Evolutionary conservation across 2,113 vertebrate species (phyloP).

Genomic region (Stercorarius parasiticus): DNA sequence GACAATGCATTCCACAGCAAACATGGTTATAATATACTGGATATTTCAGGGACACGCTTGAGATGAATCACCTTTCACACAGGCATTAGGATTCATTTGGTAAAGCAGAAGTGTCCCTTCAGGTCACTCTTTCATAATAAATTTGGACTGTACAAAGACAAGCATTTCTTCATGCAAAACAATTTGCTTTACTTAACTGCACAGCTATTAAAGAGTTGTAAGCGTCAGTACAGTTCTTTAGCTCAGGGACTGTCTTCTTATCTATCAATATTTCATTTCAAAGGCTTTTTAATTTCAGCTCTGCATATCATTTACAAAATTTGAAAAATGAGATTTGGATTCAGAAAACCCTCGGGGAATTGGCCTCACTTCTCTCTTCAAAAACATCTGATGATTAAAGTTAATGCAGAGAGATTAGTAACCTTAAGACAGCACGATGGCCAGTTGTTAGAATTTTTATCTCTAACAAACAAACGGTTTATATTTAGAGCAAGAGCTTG

Average conservation of each 20-base stretch:
- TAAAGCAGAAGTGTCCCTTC: neutral
- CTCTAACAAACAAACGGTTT: slow-evolving; percentile 44
- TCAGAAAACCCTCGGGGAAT: slow-evolving; percentile 37
- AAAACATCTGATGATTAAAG: slow-evolving; percentile 66
- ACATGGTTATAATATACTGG: neutral
- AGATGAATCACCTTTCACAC: neutral
- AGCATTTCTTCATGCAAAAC: neutral
- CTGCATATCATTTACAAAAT: slow-evolving; percentile 55
- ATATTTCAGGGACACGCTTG: neutral
- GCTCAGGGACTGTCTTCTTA: slow-evolving; percentile 38
- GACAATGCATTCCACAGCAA: neutral
- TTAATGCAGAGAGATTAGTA: slow-evolving; percentile 62
- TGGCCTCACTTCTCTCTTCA: slow-evolving; percentile 56
- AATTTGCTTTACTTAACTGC: neutral
- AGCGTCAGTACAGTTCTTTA: neutral
- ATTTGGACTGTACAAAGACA: neutral
- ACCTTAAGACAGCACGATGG: slow-evolving; percentile 34
- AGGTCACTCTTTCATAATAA: neutral
- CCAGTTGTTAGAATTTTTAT: slow-evolving; percentile 68
- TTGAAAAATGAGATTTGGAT: slow-evolving; percentile 66
- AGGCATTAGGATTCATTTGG: neutral
- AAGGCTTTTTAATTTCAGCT: slow-evolving; percentile 69
- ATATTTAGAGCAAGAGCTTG: slow-evolving; percentile 36
- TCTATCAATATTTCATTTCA: slow-evolving; percentile 72
- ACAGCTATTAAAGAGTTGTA: neutral